phyloP scores from a whole-genome alignment of 2,113 vertebrate genomes.

The Physeter macrocephalus region DNA sequence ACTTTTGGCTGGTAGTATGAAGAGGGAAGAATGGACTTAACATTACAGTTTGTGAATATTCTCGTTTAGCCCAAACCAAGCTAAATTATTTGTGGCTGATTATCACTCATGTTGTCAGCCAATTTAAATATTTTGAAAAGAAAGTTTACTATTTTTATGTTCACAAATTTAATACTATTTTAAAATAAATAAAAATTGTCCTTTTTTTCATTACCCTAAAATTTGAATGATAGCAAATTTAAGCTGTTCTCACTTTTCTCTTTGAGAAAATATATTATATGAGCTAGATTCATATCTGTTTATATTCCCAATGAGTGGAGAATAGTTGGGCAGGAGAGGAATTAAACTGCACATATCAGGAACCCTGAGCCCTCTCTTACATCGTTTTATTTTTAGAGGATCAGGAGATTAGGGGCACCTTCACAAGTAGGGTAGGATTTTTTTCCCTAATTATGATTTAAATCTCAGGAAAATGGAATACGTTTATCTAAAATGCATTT shows the following conservation, averaged over 20 bases:
- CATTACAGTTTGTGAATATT: not conserved
- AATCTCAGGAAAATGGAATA: not conserved
- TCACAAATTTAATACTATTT: not conserved
- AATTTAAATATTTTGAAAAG: conserved; percentile 42
- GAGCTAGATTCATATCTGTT: not conserved
- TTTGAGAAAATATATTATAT: not conserved
- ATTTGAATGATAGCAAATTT: not conserved
- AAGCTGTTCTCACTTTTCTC: not conserved
- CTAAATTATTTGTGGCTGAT: not conserved
- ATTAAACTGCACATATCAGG: not conserved
- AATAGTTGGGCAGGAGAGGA: not conserved
- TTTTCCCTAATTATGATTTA: not conserved
- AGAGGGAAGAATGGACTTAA: not conserved
- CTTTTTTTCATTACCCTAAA: not conserved
- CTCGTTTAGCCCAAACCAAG: not conserved
- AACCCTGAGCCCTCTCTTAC: not conserved
- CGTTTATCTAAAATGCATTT: not conserved
- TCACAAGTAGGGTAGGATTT: not conserved
- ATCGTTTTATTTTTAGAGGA: not conserved
- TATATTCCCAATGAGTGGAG: not conserved
- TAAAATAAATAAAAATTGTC: not conserved
- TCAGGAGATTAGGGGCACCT: not conserved
- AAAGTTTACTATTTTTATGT: not conserved
- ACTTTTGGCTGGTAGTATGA: not conserved
- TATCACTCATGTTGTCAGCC: not conserved